phyloP scores from a whole-genome alignment of 2,797 vertebrate species.

The Hemibagrus guttatus region DNA sequence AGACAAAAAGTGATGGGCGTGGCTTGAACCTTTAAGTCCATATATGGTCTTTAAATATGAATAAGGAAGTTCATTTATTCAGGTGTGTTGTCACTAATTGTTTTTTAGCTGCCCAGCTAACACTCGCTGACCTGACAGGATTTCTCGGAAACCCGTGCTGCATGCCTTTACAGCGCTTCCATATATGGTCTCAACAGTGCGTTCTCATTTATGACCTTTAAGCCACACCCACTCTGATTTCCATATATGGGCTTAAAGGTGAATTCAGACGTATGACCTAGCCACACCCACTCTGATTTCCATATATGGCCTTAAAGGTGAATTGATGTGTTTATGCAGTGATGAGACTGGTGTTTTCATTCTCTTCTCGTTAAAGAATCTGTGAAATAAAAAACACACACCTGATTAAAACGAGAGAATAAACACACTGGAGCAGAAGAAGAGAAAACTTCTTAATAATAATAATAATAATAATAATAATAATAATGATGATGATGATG shows the following conservation, averaged over 20 bases:
- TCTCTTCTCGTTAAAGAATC: not conserved
- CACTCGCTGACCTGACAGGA: not conserved
- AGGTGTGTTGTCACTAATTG: not conserved
- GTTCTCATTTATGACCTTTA: not conserved
- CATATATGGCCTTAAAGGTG: not conserved
- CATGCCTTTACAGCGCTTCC: not conserved
- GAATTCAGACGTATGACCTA: not conserved
- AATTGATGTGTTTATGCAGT: not conserved
- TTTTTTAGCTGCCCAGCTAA: not conserved
- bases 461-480: no score
- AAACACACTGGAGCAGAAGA: not conserved
- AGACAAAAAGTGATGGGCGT: not conserved
- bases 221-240: slow-evolving; percentile 2
- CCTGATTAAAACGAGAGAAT: not conserved
- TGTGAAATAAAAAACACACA: not conserved
- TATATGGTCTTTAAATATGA: not conserved
- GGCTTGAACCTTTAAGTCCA: not conserved
- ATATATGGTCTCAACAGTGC: slow-evolving; percentile 4
- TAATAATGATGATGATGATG: no score
- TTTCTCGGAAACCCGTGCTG: not conserved
- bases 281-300: not conserved
- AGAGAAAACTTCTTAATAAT: not conserved
- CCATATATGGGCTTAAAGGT: slow-evolving; percentile 9
- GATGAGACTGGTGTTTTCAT: not conserved
- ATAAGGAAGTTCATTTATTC: not conserved